phyloP scores from a whole-genome alignment of 2,888 invertebrate species.

The Elysia crispata region DNA sequence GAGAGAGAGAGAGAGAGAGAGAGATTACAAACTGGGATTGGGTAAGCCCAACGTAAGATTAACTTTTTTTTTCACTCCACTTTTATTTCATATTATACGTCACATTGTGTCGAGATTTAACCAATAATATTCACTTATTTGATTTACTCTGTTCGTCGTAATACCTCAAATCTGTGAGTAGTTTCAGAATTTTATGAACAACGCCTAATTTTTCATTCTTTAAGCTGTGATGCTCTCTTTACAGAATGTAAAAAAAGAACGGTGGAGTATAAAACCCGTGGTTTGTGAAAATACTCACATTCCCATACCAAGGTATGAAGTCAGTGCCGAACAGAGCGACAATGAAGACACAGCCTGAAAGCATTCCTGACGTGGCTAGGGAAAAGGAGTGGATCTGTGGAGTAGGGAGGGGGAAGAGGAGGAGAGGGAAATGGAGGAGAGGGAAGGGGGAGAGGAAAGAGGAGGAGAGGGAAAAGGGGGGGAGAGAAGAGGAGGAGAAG shows the following conservation, averaged over 20 bases:
- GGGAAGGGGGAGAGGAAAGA: too few relatives aligned
- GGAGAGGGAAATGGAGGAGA: too few relatives aligned
- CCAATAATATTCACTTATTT: too few relatives aligned
- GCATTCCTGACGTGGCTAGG: slow-evolving; percentile 33
- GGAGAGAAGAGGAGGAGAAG: neutral
- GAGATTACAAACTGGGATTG: neutral
- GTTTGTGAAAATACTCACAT: slow-evolving; percentile 41
- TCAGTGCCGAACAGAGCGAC: slow-evolving; percentile 23
- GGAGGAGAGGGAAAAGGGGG: neutral
- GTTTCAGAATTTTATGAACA: too few relatives aligned
- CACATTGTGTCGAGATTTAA: too few relatives aligned
- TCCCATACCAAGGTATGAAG: slow-evolving; percentile 45
- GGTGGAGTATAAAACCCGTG: too few relatives aligned
- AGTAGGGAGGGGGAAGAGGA: neutral
- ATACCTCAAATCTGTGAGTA: neutral
- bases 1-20: neutral
- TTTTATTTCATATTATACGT: slow-evolving; percentile 2
- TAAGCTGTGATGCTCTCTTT: too few relatives aligned
- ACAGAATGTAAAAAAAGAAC: too few relatives aligned
- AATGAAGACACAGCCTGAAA: slow-evolving; percentile 37
- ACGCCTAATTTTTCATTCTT: too few relatives aligned
- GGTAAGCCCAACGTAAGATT: neutral
- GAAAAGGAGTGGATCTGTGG: slow-evolving; percentile 40
- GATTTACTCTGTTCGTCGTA: neutral
- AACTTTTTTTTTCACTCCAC: too few relatives aligned